phyloP scores from a whole-genome alignment of 2,797 vertebrate species.

The Lates japonicus region DNA sequence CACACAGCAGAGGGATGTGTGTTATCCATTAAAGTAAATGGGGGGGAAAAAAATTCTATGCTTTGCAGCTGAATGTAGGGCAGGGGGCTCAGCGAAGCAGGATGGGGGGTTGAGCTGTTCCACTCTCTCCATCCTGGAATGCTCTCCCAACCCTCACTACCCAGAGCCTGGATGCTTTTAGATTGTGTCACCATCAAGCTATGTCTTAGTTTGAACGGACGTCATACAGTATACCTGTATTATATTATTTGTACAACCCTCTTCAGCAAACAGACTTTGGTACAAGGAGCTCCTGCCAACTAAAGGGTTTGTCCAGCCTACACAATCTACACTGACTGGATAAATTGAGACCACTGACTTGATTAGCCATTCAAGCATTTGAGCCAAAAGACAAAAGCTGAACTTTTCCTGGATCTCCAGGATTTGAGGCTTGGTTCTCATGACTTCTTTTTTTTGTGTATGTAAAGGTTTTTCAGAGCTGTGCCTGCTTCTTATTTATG shows the following conservation, averaged over 20 bases:
- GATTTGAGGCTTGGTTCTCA: constrained; percentile 26
- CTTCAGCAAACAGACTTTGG: constrained; percentile 2
- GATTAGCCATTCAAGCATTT: constrained; percentile 29
- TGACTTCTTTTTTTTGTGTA: background rate
- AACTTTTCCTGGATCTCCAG: constrained; percentile 40
- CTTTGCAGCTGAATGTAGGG: constrained; percentile 59
- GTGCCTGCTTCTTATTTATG: constrained; percentile 31
- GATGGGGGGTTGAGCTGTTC: constrained; percentile 51
- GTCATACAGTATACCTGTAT: constrained; percentile 16
- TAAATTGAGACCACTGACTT: constrained; percentile 45
- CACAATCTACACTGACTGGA: constrained; percentile 24
- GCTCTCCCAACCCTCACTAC: constrained; percentile 27
- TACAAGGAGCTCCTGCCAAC: constrained; percentile 18
- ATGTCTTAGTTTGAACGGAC: background rate
- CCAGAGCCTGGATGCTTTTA: constrained; percentile 32
- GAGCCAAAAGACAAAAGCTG: constrained; percentile 41
- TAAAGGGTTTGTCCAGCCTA: constrained; percentile 12
- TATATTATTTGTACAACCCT: background rate
- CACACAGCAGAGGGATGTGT: constrained; percentile 61
- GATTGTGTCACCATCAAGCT: constrained; percentile 31
- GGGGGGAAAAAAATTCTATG: constrained; percentile 20
- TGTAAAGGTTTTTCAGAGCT: constrained; percentile 15
- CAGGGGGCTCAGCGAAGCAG: constrained; percentile 45
- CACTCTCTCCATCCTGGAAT: constrained; percentile 63
- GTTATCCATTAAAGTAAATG: constrained; percentile 72